These are phyloP conservation scores for Zingel zingel DNA, from an alignment of 2,113 vertebrate genomes.

Conservation along the genomic window DNA sequence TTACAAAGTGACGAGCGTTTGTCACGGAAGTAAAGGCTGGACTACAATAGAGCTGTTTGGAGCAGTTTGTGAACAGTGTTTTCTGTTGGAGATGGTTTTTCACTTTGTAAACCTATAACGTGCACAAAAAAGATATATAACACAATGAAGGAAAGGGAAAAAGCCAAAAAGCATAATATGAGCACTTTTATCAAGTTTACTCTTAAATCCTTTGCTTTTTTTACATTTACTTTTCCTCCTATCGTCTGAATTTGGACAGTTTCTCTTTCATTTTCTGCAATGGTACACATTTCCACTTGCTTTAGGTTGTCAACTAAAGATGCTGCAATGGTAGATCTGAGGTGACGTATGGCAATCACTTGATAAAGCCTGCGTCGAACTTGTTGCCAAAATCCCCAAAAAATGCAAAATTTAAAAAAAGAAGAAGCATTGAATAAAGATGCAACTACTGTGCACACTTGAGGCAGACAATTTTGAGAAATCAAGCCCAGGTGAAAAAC, in stretches of 20 bases:
- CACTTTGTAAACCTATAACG: too few relatives aligned
- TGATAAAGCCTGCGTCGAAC: background rate
- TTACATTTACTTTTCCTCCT: background rate
- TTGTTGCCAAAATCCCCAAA: background rate
- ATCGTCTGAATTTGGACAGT: background rate
- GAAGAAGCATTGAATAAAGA: background rate
- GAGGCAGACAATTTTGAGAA: background rate
- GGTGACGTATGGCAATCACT: background rate
- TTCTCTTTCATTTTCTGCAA: background rate
- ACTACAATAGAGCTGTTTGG: too few relatives aligned
- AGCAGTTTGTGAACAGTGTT: too few relatives aligned
- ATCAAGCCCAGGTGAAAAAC: background rate
- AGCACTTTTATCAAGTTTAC: too few relatives aligned
- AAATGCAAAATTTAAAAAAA: background rate
- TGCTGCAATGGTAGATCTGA: background rate
- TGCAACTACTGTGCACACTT: background rate
- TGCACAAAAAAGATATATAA: too few relatives aligned
- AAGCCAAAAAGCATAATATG: too few relatives aligned
- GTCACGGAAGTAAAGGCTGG: too few relatives aligned
- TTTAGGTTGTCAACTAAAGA: background rate
- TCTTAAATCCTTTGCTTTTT: background rate
- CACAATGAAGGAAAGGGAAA: too few relatives aligned
- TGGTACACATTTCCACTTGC: background rate
- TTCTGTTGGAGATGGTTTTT: too few relatives aligned
- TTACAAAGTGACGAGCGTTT: too few relatives aligned